phyloP scores from a whole-genome alignment of 1,140 invertebrate species.

The Drosophila parvula region DNA sequence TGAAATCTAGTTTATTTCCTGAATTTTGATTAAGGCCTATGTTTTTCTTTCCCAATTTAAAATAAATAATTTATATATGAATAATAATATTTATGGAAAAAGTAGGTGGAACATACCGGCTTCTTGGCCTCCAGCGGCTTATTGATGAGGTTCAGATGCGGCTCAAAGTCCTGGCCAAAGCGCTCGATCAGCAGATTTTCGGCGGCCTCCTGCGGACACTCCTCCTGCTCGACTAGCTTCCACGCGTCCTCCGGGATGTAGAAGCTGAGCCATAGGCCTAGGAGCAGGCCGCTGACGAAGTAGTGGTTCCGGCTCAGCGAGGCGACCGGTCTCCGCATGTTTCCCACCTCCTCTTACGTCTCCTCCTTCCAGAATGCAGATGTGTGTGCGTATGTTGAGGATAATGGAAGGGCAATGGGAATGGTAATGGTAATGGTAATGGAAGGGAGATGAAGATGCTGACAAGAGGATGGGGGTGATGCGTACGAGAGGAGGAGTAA shows the following conservation, averaged over 20 bases:
- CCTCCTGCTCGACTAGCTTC: slow-evolving; percentile 78
- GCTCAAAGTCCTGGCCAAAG: slow-evolving; percentile 83
- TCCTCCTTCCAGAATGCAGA: slow-evolving; percentile 7
- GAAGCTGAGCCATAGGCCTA: slow-evolving; percentile 75
- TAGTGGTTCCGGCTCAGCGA: slow-evolving; percentile 78
- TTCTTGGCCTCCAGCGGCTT: slow-evolving; percentile 83
- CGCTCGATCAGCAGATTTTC: slow-evolving; percentile 75
- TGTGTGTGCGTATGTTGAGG: not conserved
- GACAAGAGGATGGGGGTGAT: slow-evolving; percentile 1
- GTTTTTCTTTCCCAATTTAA: too few species aligned
- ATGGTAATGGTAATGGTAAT: not conserved
- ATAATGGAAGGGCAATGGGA: slow-evolving; percentile 5
- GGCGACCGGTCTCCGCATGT: slow-evolving; percentile 76
- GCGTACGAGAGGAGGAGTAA: slow-evolving; percentile 1
- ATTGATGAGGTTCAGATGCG: slow-evolving; percentile 82
- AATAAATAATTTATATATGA: too few species aligned
- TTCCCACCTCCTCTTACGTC: slow-evolving; percentile 32
- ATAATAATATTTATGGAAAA: too few species aligned
- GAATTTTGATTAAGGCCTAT: too few species aligned
- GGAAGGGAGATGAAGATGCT: not conserved
- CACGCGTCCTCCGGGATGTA: slow-evolving; percentile 75
- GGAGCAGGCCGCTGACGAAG: slow-evolving; percentile 76
- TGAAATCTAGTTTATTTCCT: too few species aligned
- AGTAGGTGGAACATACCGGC: slow-evolving; percentile 54
- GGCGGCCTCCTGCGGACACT: slow-evolving; percentile 76